phyloP scores from a whole-genome alignment of 2,113 vertebrate genomes.

The Myrmecobius fasciatus region DNA sequence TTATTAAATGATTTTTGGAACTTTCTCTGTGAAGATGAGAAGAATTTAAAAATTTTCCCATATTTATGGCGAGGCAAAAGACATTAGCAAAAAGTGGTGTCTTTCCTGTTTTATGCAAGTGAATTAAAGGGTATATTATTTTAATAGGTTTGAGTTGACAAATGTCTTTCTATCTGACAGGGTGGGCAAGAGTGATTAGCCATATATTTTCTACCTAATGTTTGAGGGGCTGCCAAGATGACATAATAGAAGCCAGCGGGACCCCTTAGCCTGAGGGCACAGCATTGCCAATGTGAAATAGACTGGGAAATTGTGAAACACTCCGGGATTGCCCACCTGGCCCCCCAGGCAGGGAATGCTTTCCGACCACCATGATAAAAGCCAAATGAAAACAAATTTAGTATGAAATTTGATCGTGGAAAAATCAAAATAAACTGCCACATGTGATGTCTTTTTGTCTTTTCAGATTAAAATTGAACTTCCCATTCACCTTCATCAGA shows the following conservation, averaged over 20 bases:
- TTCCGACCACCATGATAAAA: conserved; percentile 15
- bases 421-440: conserved; percentile 72
- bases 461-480: conserved; percentile 96
- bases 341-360: conserved; percentile 13
- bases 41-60: background rate
- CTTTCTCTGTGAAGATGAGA: background rate
- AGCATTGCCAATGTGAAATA: conserved; percentile 38
- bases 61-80: background rate
- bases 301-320: conserved; percentile 41
- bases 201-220: conserved; percentile 34
- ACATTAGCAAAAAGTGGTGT: conserved; percentile 24
- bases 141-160: background rate
- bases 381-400: conserved; percentile 42
- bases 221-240: conserved; percentile 46
- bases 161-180: background rate
- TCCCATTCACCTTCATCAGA: conserved; percentile 95
- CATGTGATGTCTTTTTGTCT: conserved; percentile 74
- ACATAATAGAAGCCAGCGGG: conserved; percentile 19
- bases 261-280: background rate
- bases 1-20: background rate
- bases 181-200: background rate
- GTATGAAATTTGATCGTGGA: conserved; percentile 55
- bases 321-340: conserved; percentile 2
- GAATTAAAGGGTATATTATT: background rate
- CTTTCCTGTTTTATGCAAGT: conserved; percentile 32